phyloP scores from a whole-genome alignment of 2,113 vertebrate genomes.

The Dolichallabes microphthalmus region DNA sequence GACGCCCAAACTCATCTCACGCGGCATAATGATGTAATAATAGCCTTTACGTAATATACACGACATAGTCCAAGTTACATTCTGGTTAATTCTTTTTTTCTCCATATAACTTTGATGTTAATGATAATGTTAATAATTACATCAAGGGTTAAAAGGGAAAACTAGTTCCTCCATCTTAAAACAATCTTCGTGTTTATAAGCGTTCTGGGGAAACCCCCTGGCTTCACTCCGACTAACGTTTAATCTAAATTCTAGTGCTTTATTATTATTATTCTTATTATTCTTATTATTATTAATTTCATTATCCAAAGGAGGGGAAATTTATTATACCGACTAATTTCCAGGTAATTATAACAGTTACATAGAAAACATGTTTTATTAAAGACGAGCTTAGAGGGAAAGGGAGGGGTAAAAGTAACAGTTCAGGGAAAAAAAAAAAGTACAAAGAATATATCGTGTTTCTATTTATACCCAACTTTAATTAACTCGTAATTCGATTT shows the following conservation, averaged over 20 bases:
- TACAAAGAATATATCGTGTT: no score
- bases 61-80: no score
- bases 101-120: no score
- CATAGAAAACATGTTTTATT: background rate
- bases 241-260: background rate
- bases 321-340: background rate
- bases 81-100: background rate
- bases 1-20: background rate
- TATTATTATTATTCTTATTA: no score
- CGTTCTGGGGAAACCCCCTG: background rate
- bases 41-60: no score
- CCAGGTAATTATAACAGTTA: no score
- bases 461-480: background rate
- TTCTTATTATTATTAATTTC: no score
- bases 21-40: background rate
- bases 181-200: background rate
- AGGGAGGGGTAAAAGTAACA: background rate
- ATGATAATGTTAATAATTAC: background rate
- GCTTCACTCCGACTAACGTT: background rate
- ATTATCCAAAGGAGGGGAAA: no score
- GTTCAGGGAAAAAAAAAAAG: no score
- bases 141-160: background rate
- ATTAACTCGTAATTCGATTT: background rate
- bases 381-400: background rate
- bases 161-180: constrained; percentile 15